A percentile compares a stretch with the other conserved stretches of the same genome.
phyloP scores from a whole-genome alignment of 2,113 vertebrate genomes.

The Tiliqua scincoides region DNA sequence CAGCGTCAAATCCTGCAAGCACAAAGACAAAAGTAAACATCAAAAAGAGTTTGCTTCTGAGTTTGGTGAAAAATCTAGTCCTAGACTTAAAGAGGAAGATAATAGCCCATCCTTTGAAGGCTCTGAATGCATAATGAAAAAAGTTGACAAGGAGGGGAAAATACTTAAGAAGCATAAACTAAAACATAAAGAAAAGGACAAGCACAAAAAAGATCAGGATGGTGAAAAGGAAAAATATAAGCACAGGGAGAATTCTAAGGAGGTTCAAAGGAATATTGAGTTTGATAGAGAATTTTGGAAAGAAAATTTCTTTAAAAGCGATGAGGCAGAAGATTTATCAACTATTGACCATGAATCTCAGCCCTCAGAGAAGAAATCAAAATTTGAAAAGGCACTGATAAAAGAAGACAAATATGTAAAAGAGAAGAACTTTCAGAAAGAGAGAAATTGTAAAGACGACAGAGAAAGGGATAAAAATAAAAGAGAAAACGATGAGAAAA shows the following conservation, averaged over 20 bases:
- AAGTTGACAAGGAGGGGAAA: slow-evolving; percentile 92
- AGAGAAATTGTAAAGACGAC: slow-evolving; percentile 88
- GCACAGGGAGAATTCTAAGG: slow-evolving; percentile 87
- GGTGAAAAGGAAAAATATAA: slow-evolving; percentile 89
- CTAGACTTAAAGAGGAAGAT: slow-evolving; percentile 86
- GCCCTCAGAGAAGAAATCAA: slow-evolving; percentile 81
- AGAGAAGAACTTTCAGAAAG: slow-evolving; percentile 88
- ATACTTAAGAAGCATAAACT: slow-evolving; percentile 95
- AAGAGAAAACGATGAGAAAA: slow-evolving; percentile 91
- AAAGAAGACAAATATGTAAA: slow-evolving; percentile 89
- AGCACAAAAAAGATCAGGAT: slow-evolving; percentile 90
- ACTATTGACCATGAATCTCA: slow-evolving; percentile 82
- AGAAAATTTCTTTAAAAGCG: slow-evolving; percentile 99
- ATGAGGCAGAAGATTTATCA: slow-evolving; percentile 88
- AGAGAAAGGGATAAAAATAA: slow-evolving; percentile 84
- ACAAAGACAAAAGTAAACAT: slow-evolving; percentile 97
- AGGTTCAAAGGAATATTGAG: slow-evolving; percentile 90
- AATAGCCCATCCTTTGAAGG: slow-evolving; percentile 83
- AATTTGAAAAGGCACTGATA: slow-evolving; percentile 78
- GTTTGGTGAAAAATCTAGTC: slow-evolving; percentile 83
- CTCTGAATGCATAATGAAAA: slow-evolving; percentile 85
- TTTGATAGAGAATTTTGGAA: slow-evolving; percentile 99
- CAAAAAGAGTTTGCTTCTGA: slow-evolving; percentile 89
- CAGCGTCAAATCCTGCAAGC: slow-evolving; percentile 91
- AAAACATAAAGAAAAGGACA: slow-evolving; percentile 97